Evolutionary conservation across 1,140 invertebrate species (phyloP).

Genomic region (Neoseiulus cucumeris): DNA sequence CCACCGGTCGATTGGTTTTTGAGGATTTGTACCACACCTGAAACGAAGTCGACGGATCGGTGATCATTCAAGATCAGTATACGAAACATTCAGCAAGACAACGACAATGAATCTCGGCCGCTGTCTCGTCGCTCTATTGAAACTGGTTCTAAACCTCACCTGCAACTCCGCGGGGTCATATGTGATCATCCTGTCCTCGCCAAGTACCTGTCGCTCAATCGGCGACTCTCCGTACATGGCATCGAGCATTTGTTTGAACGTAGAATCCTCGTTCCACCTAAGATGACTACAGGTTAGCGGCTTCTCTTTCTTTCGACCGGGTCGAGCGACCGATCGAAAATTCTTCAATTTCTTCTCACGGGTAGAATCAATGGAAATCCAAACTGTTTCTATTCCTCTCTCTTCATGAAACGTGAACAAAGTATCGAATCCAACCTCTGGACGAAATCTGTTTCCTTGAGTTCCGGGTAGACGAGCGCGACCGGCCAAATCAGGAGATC

Average conservation of each 20-base stretch:
- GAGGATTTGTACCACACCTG: conserved; percentile 10
- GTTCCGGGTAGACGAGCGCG: conserved; percentile 61
- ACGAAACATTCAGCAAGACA: too few relatives aligned
- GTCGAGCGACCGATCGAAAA: too few relatives aligned
- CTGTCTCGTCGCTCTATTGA: too few relatives aligned
- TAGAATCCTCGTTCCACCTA: not conserved
- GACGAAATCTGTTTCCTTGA: conserved; percentile 45
- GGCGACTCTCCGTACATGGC: not conserved
- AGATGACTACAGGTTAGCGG: too few relatives aligned
- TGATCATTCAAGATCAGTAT: too few relatives aligned
- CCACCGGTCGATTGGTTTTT: not conserved
- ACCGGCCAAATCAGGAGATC: conserved; percentile 50
- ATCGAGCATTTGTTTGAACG: not conserved
- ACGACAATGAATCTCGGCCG: too few relatives aligned
- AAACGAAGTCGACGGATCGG: not conserved
- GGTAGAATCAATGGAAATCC: not conserved
- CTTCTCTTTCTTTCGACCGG: too few relatives aligned
- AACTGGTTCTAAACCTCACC: not conserved
- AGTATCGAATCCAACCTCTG: conserved; percentile 45
- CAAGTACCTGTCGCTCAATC: not conserved
- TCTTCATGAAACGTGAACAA: too few relatives aligned
- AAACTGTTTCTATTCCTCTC: too few relatives aligned
- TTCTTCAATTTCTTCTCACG: not conserved
- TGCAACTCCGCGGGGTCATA: not conserved
- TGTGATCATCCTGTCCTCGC: not conserved